Evolutionary conservation across 2,797 vertebrate species (phyloP).

Genomic region (Taeniopygia guttata): DNA sequence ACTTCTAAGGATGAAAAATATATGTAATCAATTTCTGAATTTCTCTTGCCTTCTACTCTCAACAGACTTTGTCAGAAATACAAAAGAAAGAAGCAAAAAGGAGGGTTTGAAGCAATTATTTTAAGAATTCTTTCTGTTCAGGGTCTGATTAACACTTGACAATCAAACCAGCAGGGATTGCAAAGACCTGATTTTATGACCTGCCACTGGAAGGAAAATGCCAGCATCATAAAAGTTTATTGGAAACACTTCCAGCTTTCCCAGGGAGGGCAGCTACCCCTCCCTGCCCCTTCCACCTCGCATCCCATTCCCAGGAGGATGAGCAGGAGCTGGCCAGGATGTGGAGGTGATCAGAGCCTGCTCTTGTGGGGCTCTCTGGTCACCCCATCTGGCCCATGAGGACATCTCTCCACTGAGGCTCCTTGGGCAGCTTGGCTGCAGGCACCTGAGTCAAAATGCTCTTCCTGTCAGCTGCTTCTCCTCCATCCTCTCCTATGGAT

Average conservation of each 20-base stretch:
- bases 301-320: rapidly evolving
- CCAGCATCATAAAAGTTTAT: not conserved
- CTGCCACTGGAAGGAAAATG: not conserved
- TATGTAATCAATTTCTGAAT: not conserved
- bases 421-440: not conserved
- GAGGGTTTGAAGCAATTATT: not conserved
- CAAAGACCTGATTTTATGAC: not conserved
- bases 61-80: not conserved
- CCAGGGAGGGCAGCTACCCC: not conserved
- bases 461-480: not conserved
- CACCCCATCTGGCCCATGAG: rapidly evolving
- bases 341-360: not conserved
- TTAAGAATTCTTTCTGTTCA: not conserved
- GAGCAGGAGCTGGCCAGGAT: not conserved
- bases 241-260: not conserved
- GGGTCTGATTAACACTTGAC: not conserved
- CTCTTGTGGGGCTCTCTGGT: not conserved
- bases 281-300: not conserved
- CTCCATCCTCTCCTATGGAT: not conserved
- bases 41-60: not conserved
- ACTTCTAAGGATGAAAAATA: not conserved
- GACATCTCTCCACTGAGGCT: not conserved
- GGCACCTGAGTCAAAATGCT: not conserved
- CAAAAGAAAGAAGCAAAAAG: not conserved
- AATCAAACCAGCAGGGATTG: not conserved